Evolutionary conservation across 2,888 invertebrate species (phyloP), one percentile per base, ranked within the genome.

Genomic region (Mesorhabditis spiculigera): DNA sequence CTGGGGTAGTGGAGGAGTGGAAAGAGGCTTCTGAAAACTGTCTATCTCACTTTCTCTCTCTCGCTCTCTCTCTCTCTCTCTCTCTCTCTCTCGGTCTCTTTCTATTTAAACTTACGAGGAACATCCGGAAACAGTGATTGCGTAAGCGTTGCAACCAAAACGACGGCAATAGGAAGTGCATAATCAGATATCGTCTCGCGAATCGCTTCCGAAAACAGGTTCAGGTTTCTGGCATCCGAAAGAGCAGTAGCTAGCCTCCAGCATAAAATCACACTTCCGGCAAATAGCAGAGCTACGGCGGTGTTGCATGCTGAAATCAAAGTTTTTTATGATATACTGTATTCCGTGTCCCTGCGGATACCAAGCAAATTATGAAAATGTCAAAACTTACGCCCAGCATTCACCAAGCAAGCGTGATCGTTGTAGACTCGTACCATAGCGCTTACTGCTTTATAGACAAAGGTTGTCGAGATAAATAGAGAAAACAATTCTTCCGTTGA

Each of bases 401-500:
- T 50, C 58, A 13, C 58, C n/a, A 45, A 69, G n/a, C n/a, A 28
- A 65, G n/a, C 58, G n/a, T 50, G 8, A n/a, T 50, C n/a, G 10
- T 50, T 50, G 58, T 50, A 50, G 58, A 50, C 58, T 1, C n/a
- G 10, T 10, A 13, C 8, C 67, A 68, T 68, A 1, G 68, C 65
- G 6, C 6, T 5, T n/a, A 71, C 28, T 3, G 64, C 67, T 42
- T 71, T 62, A 28, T 68, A 71, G 5, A 63, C 63, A 43, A 71
- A 63, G 4, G 63, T 66, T 4, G 65, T 28, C 4, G 67, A 66
- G 5, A 71, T 71, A 61, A 71, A 71, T 3, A 71, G 68, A 10
- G 67, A 68, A 50, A 71, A 71, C 43, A 68, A 65, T 43, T 71
- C 71, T 13, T 71, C 71, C 2, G 71, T 71, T 4, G 71, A 71